Evolutionary conservation across 2,113 vertebrate species (phyloP).

Genomic region (Psophia crepitans): DNA sequence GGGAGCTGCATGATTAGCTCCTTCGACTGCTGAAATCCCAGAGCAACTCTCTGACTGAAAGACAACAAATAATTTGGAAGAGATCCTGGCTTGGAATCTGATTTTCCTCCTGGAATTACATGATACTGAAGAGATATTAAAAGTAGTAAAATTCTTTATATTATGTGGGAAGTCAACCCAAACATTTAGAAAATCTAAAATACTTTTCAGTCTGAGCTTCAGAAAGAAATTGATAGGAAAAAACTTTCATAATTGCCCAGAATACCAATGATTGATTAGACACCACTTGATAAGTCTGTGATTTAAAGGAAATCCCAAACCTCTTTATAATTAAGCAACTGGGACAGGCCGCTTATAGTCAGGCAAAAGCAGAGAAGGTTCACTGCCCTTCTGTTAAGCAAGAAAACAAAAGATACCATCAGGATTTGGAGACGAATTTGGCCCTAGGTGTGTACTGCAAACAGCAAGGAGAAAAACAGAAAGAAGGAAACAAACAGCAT

Average conservation of each 20-base stretch:
- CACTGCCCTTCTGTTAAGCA: background rate
- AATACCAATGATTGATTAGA: background rate
- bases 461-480: background rate
- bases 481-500: background rate
- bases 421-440: background rate
- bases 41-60: background rate
- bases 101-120: background rate
- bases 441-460: background rate
- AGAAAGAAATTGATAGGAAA: background rate
- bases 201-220: background rate
- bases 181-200: background rate
- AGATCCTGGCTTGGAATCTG: background rate
- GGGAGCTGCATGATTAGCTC: background rate
- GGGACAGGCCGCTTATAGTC: background rate
- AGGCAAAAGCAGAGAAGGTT: background rate
- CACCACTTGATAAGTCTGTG: background rate
- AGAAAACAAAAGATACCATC: background rate
- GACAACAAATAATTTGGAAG: background rate
- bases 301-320: background rate
- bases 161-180: background rate
- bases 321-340: background rate
- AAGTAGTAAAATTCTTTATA: background rate
- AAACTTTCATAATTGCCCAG: background rate
- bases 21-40: background rate
- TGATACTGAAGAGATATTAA: background rate